Evolutionary conservation across 23 tunicate genomes (phyloP), one percentile per base, ranked within the genome.

Genomic region (Styela plicata): DNA sequence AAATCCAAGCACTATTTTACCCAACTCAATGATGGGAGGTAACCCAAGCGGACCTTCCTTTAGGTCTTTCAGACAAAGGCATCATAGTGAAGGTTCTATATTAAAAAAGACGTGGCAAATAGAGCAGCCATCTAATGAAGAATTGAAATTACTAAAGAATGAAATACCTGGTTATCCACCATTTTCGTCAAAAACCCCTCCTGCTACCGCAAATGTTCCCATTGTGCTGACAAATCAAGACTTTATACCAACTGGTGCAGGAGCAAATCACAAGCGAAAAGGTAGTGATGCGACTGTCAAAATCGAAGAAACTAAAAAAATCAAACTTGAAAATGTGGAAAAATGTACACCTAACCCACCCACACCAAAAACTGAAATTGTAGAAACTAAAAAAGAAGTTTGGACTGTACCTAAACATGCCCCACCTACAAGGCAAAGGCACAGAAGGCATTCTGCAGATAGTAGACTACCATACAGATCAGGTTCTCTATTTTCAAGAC

Each of bases 1-100:
- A 7, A 87, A 87, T 68, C 97, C 97, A 21, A 87, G 97, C 79
- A 91, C 86, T 33, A 91, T 91, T 52, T 68, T 91, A 2, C 97
- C 97, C 36, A 91, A 91, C 73, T 91, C 97, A 10, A 91, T 91
- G 97, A 91, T 91, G 97, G 97, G 97, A 18, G 97, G 97, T 36
- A 91, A 85, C 2, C 97, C 97, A 0, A 64, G 92, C 2, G 74
- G 82, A 16, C 85, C 85, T 24, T 44, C 79, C 23, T 83, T 86
- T 70, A 35, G 87, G 2, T 77, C 88, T 36, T 44, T 83, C 1
- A 76, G 97, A 2, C 97, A 91, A 70, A 79, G 97, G 7, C 97
- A 91, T 36, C 88, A 86, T 80, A 91, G 97, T 53, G 97, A 91
- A 74, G 97, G 97, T 29, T 85, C 97, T 44, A 57, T 76, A 25